Conservation (phyloP, 2,797 vertebrate genomes). For the Smutsia gigantea region DNA sequence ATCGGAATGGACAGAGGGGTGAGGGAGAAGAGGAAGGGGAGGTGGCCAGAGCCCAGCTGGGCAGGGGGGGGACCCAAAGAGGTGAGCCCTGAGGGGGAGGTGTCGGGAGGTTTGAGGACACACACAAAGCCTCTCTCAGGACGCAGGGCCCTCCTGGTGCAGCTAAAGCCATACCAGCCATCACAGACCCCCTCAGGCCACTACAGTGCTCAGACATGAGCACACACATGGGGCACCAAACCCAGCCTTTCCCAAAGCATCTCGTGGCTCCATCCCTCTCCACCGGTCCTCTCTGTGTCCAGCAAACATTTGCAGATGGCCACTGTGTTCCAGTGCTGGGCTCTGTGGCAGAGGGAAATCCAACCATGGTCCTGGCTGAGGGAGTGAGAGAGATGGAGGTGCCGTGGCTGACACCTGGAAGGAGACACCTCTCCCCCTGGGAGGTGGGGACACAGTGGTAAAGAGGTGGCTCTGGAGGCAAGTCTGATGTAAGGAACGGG, state of each 20-base stretch:
- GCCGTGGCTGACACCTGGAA: background rate
- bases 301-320: background rate
- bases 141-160: background rate
- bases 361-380: background rate
- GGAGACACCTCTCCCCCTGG: background rate
- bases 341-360: background rate
- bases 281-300: background rate
- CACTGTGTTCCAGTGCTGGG: background rate
- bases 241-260: background rate
- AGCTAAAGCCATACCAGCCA: background rate
- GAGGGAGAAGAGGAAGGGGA: background rate
- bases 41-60: background rate
- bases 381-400: background rate
- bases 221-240: background rate
- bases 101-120: background rate
- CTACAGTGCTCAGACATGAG: background rate
- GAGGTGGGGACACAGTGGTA: rapidly evolving
- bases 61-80: background rate
- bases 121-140: background rate
- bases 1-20: background rate
- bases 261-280: background rate
- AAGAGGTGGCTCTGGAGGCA: background rate
- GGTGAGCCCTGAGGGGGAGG: background rate
- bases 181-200: background rate
- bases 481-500: background rate